Evolutionary conservation across 1,140 invertebrate species (phyloP).

Genomic region (Augochlora pura): DNA sequence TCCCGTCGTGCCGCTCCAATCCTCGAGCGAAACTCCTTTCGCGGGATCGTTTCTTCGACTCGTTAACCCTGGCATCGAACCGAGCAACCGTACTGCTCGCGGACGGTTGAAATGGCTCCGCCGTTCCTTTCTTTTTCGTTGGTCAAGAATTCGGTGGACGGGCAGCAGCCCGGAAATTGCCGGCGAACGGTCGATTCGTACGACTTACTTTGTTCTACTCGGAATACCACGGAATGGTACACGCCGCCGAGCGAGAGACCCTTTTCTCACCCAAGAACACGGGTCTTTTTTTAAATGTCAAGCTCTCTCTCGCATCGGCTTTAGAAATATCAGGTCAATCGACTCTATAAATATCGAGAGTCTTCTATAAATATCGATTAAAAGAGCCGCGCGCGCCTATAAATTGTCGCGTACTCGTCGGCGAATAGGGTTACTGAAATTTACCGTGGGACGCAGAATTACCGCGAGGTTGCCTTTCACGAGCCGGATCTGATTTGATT

Average conservation of each 20-base stretch:
- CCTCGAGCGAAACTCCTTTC: too few relatives aligned
- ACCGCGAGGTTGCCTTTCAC: background rate
- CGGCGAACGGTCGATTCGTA: too few relatives aligned
- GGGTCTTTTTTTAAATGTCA: slow-evolving; percentile 19
- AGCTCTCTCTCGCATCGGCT: slow-evolving; percentile 1
- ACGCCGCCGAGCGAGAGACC: background rate
- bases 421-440: background rate
- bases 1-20: too few relatives aligned
- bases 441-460: background rate
- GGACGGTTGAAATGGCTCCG: too few relatives aligned
- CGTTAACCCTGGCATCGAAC: background rate
- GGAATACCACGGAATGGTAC: background rate
- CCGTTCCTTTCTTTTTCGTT: too few relatives aligned
- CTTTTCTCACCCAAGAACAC: background rate
- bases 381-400: background rate
- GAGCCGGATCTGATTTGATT: background rate
- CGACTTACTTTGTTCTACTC: too few relatives aligned
- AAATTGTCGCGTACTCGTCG: background rate
- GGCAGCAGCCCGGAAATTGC: too few relatives aligned
- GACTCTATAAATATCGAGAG: slow-evolving; percentile 38
- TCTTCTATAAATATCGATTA: slow-evolving; percentile 48
- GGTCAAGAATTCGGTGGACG: too few relatives aligned
- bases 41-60: background rate
- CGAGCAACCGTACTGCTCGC: too few relatives aligned
- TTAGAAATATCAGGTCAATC: slow-evolving; percentile 43